Evolutionary conservation across 1,140 invertebrate genomes (phyloP).

Genomic region (Pomacea maculata): DNA sequence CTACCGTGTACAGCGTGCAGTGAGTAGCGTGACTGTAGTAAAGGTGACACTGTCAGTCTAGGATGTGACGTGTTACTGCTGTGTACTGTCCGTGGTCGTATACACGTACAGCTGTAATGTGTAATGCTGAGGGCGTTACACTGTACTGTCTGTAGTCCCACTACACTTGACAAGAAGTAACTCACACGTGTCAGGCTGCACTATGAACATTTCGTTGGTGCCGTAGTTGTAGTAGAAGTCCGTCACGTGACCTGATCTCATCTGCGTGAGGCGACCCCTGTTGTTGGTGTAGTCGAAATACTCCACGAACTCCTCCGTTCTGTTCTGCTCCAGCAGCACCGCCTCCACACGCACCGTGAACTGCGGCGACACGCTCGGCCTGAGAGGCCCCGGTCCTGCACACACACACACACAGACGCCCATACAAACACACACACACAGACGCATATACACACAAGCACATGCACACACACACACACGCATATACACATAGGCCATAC

Average conservation of each 20-base stretch:
- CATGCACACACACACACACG: neutral
- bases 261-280: constrained; percentile 17
- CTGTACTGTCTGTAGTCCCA: neutral
- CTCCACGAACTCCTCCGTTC: constrained; percentile 18
- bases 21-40: too few species aligned
- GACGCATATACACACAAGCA: neutral
- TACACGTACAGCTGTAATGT: neutral
- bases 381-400: neutral
- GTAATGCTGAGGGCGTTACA: neutral
- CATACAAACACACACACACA: neutral
- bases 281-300: constrained; percentile 23
- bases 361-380: constrained; percentile 9
- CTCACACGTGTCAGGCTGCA: neutral
- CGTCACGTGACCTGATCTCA: neutral
- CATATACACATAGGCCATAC: too few species aligned
- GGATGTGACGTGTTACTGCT: too few species aligned
- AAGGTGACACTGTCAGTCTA: too few species aligned
- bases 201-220: constrained; percentile 23
- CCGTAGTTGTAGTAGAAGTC: constrained; percentile 26
- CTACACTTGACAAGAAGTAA: neutral
- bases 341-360: constrained; percentile 24
- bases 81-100: neutral
- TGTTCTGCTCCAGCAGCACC: constrained; percentile 20
- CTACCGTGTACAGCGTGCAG: too few species aligned
- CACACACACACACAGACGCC: constrained; percentile 7